Evolutionary conservation across 2,797 vertebrate genomes (phyloP).

Genomic region (Lycodopsis pacificus): DNA sequence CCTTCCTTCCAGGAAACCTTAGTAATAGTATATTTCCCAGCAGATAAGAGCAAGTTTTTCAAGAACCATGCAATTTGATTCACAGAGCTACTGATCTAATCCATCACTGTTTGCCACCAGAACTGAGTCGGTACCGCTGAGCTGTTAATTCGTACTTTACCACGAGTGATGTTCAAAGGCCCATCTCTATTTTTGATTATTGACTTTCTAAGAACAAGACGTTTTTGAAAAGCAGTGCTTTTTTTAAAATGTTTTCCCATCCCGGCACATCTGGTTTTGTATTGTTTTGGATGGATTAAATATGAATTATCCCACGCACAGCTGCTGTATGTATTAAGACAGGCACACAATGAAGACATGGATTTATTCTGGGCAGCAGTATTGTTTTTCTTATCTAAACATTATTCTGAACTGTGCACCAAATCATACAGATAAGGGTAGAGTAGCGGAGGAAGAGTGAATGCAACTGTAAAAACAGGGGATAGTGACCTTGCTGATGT

Average conservation of each 20-base stretch:
- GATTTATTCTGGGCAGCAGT: slow-evolving; percentile 18
- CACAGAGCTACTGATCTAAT: neutral
- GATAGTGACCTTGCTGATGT: neutral
- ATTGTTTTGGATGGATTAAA: slow-evolving; percentile 22
- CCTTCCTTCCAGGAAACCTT: neutral
- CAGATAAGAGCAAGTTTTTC: neutral
- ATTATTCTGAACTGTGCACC: slow-evolving; percentile 22
- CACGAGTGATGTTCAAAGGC: neutral
- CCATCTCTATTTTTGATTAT: slow-evolving; percentile 38
- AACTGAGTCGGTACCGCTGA: no score
- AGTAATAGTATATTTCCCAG: neutral
- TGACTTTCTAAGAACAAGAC: slow-evolving; percentile 16
- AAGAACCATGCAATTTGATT: neutral
- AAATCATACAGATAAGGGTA: neutral
- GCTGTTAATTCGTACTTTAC: slow-evolving; percentile 19
- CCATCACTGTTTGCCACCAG: no score
- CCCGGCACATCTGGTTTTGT: neutral
- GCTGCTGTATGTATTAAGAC: slow-evolving; percentile 4
- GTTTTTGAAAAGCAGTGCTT: neutral
- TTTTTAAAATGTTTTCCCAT: slow-evolving; percentile 25
- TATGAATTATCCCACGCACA: neutral
- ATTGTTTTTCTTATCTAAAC: slow-evolving; percentile 32
- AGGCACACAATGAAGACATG: slow-evolving; percentile 8
- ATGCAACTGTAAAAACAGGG: neutral
- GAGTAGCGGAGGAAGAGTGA: neutral